Evolutionary conservation across 2,888 invertebrate species (phyloP), one percentile per base, ranked within the genome.

Genomic region (Vesta saturnalis): DNA sequence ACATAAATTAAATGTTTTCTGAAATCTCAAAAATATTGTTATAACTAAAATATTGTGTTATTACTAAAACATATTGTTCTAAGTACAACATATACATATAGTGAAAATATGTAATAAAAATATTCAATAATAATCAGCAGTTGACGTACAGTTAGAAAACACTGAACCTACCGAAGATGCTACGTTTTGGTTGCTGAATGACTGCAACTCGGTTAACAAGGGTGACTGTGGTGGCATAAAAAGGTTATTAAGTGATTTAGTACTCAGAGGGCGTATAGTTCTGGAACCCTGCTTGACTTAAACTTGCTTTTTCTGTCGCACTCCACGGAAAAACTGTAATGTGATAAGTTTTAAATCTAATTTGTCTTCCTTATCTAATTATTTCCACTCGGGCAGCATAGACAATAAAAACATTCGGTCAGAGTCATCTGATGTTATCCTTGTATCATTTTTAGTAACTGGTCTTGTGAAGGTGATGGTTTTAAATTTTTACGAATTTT

Each of bases 341-440:
- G 46, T n/a, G n/a, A n/a, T 46, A 46, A 46, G 46, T 46, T 46
- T 8, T 4, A 46, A 46, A 46, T 46, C 46, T 12, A 46, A 46
- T 12, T 46, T 46, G 46, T 46, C 46, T 8, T 46, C 46, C 3
- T 8, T 46, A 46, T 46, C 15, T 46, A 46, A 46, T 46, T 46
- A 3, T 14, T 46, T 46, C 5, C 12, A 46, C 46, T 46, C n/a
- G 46, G 46, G 46, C 46, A 46, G 46, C 12, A 46, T 46, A 14
- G 46, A 46, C 46, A 46, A 46, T 46, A 46, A 46, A 46, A 46
- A 46, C 46, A 46, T 46, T 46, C 46, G 46, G 12, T 46, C 46
- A 8, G 46, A 4, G 12, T 46, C 46, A 46, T 46, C 46, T 46
- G 46, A 46, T n/a, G 3, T 46, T 12, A 12, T 46, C 5, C 15